Evolutionary conservation across 2,888 invertebrate species (phyloP), one percentile per base, ranked within the genome.

Genomic region (Molorchus minor): DNA sequence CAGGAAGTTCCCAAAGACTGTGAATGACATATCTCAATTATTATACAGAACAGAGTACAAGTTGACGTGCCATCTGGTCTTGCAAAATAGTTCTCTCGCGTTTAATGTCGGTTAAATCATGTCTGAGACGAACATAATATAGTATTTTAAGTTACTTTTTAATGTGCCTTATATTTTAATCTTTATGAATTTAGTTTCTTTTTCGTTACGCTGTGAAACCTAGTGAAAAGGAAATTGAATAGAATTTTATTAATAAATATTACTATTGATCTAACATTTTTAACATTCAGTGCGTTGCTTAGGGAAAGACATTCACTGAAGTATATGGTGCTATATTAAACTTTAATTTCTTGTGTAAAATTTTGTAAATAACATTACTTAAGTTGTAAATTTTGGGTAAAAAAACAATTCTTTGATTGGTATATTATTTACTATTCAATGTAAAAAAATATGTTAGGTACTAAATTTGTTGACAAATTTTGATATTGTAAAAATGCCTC

Each of bases 211-310:
- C 52, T 45, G 43, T 20, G 25, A 44, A 55, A 61, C 74, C 75
- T 76, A 76, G 76, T 78, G 76, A 78, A 78, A 77, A 71, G 70
- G 75, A 77, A 76, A 66, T 70, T 56, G 67, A 72, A 76, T 72
- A 55, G 35, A 38, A 51, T 56, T 58, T 46, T 44, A 19, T 40
- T 43, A 40, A 17, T 45, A 33, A 45, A 36, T 53, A 29, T 49
- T 53, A 55, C 38, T 54, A 43, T 45, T 55, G 46, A 49, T 53
- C 56, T 56, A 56, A 53, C 61, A 52, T 16, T 33, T 61, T 36
- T 60, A 36, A 49, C 30, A 49, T 47, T 59, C 47, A 54, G 33
- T 53, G 45, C 52, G 44, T 54, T 58, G 58, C 45, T 58, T 19
- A 36, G 29, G 13, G 43, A 41, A 25, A 15, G 16, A 43, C 38